Percentiles rank a stretch among this genome's conserved stretches.
These are phyloP conservation scores for Erebia palarica DNA, from an alignment of 2,888 invertebrate species.

Conservation along the genomic window DNA sequence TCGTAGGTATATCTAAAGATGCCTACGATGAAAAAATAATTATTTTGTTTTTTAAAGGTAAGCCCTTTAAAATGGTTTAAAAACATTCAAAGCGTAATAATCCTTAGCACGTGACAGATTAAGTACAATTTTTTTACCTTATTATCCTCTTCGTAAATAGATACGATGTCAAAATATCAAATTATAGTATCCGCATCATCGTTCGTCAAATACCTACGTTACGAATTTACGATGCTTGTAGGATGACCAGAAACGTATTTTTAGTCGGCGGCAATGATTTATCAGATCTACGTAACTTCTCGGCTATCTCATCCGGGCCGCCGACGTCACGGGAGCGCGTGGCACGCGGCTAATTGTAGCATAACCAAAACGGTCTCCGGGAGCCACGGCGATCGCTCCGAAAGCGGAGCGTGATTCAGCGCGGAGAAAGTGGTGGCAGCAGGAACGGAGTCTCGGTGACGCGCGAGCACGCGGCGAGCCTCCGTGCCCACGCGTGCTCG, in stretches of 20 bases:
- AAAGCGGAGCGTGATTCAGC: constrained; percentile 72
- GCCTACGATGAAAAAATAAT: neutral
- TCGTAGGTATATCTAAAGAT: too few species aligned
- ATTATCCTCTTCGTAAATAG: constrained; percentile 43
- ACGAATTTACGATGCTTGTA: constrained; percentile 56
- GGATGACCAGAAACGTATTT: constrained; percentile 67
- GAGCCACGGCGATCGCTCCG: constrained; percentile 58
- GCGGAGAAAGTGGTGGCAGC: constrained; percentile 52
- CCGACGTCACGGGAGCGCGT: constrained; percentile 75
- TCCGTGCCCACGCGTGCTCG: constrained; percentile 62
- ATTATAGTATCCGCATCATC: constrained; percentile 34
- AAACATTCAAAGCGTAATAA: too few species aligned
- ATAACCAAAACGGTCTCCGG: constrained; percentile 74
- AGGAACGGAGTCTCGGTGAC: constrained; percentile 50
- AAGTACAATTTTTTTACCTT: neutral
- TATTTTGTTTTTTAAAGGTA: too few species aligned
- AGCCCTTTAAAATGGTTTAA: too few species aligned
- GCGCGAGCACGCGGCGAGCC: constrained; percentile 65
- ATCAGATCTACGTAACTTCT: constrained; percentile 67
- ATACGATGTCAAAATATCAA: constrained; percentile 47
- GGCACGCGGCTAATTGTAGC: constrained; percentile 75
- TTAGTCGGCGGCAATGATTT: constrained; percentile 68
- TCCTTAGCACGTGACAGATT: neutral
- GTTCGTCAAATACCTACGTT: constrained; percentile 24
- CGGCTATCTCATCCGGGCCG: constrained; percentile 63